Evolutionary conservation across 2,797 vertebrate genomes (phyloP).

Genomic region (Melanotaenia maccullochi): DNA sequence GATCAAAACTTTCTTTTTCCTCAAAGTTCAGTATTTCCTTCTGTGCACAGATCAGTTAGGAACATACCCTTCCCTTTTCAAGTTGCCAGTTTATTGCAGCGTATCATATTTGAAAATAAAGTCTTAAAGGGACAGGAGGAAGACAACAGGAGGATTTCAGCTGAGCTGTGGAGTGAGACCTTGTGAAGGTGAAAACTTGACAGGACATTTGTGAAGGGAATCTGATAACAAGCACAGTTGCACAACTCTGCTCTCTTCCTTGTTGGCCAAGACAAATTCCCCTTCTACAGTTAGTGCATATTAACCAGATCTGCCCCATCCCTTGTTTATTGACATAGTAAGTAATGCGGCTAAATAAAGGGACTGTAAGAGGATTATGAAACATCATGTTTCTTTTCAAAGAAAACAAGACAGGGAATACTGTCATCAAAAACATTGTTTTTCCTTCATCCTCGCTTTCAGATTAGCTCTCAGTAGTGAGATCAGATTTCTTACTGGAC

Average conservation of each 20-base stretch:
- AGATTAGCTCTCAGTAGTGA: constrained; percentile 26
- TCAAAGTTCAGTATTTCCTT: background rate
- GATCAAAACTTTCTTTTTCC: background rate
- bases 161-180: constrained; percentile 13
- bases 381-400: constrained; percentile 36
- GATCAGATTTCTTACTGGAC: constrained; percentile 48
- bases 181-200: constrained; percentile 24
- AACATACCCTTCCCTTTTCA: too few species aligned
- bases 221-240: constrained; percentile 31
- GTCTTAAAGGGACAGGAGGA: background rate
- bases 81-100: background rate
- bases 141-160: background rate
- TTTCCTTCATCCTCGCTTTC: constrained; percentile 14
- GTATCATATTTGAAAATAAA: background rate
- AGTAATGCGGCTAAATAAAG: constrained; percentile 30
- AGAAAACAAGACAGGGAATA: constrained; percentile 40
- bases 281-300: constrained; percentile 20
- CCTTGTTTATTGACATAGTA: constrained; percentile 50
- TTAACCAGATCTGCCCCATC: constrained; percentile 15
- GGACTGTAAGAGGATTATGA: constrained; percentile 22
- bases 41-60: background rate
- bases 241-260: constrained; percentile 40
- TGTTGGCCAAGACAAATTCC: constrained; percentile 32
- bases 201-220: background rate
- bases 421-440: constrained; percentile 30